A percentile compares a stretch with the other conserved stretches of the same genome.
These are phyloP conservation scores for Aurelia sp. DNA, from an alignment of 30 jellyfish, hydroid and myxozoan genomes.

Conservation along the genomic window DNA sequence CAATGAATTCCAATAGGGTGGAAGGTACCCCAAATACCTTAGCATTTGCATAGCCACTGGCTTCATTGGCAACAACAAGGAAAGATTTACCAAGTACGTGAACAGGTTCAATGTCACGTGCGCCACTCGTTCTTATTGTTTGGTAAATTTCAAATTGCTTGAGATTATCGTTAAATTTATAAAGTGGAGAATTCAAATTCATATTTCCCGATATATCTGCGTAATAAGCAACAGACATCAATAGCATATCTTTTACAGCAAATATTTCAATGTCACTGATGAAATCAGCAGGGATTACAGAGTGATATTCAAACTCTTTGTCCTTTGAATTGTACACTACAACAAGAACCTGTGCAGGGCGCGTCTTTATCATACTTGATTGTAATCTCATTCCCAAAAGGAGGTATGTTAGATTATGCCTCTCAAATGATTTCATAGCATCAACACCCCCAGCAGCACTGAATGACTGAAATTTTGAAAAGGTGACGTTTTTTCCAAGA, in stretches of 20 bases:
- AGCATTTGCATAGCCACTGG: conserved; percentile 20
- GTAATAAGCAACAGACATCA: conserved; percentile 64
- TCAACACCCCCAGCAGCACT: conserved; percentile 64
- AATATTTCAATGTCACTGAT: conserved; percentile 74
- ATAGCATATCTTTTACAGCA: background rate
- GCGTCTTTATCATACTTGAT: conserved; percentile 1
- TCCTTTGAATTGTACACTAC: conserved; percentile 34
- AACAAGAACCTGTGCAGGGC: conserved; percentile 61
- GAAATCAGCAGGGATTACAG: conserved; percentile 57
- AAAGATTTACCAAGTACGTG: conserved; percentile 26
- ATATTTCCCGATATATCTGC: conserved; percentile 34
- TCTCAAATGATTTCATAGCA: conserved; percentile 58
- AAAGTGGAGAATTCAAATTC: conserved; percentile 60
- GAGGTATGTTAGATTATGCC: conserved; percentile 52
- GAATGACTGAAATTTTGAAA: conserved; percentile 43
- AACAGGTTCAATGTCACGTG: conserved; percentile 73
- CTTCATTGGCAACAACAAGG: conserved; percentile 77
- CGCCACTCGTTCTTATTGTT: conserved; percentile 78
- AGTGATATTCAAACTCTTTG: conserved; percentile 55
- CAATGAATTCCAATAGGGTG: conserved; percentile 32
- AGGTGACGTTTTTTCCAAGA: background rate
- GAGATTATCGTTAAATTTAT: conserved; percentile 30
- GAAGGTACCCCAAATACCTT: conserved; percentile 54
- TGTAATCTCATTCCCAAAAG: conserved; percentile 58
- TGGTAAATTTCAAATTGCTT: conserved; percentile 37